Evolutionary conservation across 1,140 invertebrate species (phyloP).

Genomic region (Dreissena rostriformis): DNA sequence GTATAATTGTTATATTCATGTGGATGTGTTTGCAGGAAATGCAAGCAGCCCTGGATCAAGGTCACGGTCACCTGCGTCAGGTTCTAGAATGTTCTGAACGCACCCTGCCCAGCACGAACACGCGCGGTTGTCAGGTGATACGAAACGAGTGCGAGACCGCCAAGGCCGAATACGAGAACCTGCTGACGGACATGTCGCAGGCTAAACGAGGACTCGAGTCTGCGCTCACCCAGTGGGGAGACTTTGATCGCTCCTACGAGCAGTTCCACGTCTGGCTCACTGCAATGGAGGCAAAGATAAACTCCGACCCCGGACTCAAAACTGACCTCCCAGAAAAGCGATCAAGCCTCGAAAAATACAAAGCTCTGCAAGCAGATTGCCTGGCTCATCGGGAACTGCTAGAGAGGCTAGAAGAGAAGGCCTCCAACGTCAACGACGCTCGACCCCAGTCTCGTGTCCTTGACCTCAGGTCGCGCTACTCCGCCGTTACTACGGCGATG

Average conservation of each 20-base stretch:
- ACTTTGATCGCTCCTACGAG: constrained; percentile 86
- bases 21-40: constrained; percentile 67
- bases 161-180: constrained; percentile 75
- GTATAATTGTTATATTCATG: no score
- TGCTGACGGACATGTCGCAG: constrained; percentile 76
- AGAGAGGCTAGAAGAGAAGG: constrained; percentile 72
- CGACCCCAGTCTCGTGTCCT: constrained; percentile 64
- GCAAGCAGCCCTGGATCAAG: constrained; percentile 76
- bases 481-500: constrained; percentile 57
- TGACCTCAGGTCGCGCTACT: constrained; percentile 67
- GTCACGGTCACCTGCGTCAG: constrained; percentile 71
- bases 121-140: constrained; percentile 71
- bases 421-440: constrained; percentile 70
- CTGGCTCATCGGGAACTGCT: constrained; percentile 70
- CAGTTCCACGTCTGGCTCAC: constrained; percentile 94
- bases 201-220: constrained; percentile 76
- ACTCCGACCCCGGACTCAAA: constrained; percentile 82
- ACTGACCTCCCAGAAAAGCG: constrained; percentile 95
- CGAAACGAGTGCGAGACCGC: constrained; percentile 73
- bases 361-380: constrained; percentile 82
- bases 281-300: constrained; percentile 91
- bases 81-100: constrained; percentile 76
- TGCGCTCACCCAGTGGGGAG: constrained; percentile 80
- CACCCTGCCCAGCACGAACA: constrained; percentile 74
- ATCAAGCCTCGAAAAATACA: constrained; percentile 94